Conservation (phyloP, 53 echinoderm and acorn worm species). For the Paelopatides confundens region DNA sequence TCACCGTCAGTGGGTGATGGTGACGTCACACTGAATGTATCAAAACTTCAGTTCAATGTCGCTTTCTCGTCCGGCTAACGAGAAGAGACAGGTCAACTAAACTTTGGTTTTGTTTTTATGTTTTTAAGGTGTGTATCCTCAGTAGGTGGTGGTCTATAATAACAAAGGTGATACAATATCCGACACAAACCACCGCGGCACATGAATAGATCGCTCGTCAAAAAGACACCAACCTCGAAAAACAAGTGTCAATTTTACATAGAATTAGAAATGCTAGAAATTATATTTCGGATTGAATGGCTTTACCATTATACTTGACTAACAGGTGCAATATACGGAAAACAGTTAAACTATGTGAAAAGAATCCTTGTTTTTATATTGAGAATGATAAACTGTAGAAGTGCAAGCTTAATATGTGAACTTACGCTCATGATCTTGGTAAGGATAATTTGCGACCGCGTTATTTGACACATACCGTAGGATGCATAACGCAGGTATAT, state of each 20-base stretch:
- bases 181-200: constrained; percentile 1
- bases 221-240: not conserved
- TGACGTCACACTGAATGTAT: too few species aligned
- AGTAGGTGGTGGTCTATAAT: not conserved
- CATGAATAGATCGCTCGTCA: not conserved
- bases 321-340: not conserved
- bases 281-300: not conserved
- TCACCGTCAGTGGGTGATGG: too few species aligned
- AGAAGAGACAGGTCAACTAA: too few species aligned
- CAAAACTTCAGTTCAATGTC: too few species aligned
- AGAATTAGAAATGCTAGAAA: too few species aligned
- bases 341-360: not conserved
- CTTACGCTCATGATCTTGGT: not conserved
- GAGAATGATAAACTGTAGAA: not conserved
- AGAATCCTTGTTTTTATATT: not conserved
- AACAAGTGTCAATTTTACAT: not conserved
- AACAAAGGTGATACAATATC: not conserved
- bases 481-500: not conserved
- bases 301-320: not conserved
- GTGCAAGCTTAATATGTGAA: not conserved
- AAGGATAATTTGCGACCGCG: constrained; percentile 20
- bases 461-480: constrained; percentile 20
- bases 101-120: too few species aligned
- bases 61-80: too few species aligned
- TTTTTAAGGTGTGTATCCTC: not conserved